Evolutionary conservation across 1,140 invertebrate species (phyloP).

Genomic region (Cyphomyrmex costatus): DNA sequence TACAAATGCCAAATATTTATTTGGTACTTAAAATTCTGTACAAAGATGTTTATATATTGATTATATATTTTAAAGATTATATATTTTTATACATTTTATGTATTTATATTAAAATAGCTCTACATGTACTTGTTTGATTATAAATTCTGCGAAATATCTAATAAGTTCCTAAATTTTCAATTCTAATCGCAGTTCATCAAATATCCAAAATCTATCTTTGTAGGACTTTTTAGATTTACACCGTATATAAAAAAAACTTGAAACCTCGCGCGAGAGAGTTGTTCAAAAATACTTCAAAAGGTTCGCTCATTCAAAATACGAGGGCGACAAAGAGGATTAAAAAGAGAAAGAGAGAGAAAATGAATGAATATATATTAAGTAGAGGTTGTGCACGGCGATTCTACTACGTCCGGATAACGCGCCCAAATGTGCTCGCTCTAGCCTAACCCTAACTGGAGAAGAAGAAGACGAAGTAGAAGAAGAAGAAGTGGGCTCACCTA

Average conservation of each 20-base stretch:
- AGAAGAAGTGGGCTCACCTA: constrained; percentile 76
- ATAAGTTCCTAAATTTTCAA: background rate
- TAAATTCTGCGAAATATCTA: background rate
- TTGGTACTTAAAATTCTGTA: background rate
- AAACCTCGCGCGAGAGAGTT: constrained; percentile 35
- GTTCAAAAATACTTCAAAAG: background rate
- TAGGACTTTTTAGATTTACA: constrained; percentile 47
- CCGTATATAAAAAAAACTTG: constrained; percentile 47
- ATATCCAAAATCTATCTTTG: background rate
- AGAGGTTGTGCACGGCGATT: constrained; percentile 68
- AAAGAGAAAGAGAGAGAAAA: constrained; percentile 40
- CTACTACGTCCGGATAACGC: constrained; percentile 66
- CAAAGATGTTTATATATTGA: background rate
- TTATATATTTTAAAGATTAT: background rate
- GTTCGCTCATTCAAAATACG: constrained; percentile 22
- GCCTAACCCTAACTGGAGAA: constrained; percentile 42
- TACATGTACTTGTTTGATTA: background rate
- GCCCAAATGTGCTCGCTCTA: constrained; percentile 58
- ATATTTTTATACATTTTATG: background rate
- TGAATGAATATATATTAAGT: constrained; percentile 79
- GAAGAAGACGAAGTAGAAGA: constrained; percentile 61
- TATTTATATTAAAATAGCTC: background rate
- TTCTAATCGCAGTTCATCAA: background rate
- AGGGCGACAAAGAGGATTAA: constrained; percentile 33
- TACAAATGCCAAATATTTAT: background rate